Percentiles rank a stretch among this genome's conserved stretches.
phyloP scores from a whole-genome alignment of 2,888 invertebrate genomes.

The Eudemis profundana region DNA sequence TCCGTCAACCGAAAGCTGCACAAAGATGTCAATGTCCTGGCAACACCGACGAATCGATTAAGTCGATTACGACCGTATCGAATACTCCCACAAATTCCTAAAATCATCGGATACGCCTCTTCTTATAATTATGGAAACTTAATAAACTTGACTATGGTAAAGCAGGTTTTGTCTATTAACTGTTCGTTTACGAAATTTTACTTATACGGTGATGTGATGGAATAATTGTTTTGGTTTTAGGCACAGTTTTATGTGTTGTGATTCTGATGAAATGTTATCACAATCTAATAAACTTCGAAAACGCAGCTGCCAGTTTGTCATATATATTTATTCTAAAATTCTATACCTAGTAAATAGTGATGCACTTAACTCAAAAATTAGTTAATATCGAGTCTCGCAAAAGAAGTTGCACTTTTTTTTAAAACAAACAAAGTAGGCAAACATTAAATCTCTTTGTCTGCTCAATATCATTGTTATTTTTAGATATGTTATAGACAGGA shows the following conservation, averaged over 20 bases:
- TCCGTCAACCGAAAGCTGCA: background rate
- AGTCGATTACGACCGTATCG: conserved; percentile 55
- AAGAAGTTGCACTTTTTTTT: too few relatives aligned
- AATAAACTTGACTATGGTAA: conserved; percentile 50
- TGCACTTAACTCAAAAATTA: too few relatives aligned
- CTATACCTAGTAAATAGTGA: too few relatives aligned
- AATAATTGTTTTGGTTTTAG: background rate
- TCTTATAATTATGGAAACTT: conserved; percentile 55
- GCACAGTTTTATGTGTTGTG: background rate
- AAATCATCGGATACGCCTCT: conserved; percentile 59
- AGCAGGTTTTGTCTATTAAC: conserved; percentile 39
- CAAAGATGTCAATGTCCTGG: conserved; percentile 37
- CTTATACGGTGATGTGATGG: conserved; percentile 15
- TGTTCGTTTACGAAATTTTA: conserved; percentile 28
- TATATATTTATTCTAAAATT: too few relatives aligned
- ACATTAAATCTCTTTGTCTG: too few relatives aligned
- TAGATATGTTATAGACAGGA: too few relatives aligned
- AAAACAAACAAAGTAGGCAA: too few relatives aligned
- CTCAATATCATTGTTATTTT: too few relatives aligned
- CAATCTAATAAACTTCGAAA: background rate
- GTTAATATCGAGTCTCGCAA: too few relatives aligned
- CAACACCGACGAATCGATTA: conserved; percentile 41
- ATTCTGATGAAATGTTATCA: background rate
- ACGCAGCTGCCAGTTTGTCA: too few relatives aligned
- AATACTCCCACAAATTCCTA: conserved; percentile 60